Evolutionary conservation across 1,140 invertebrate genomes (phyloP), one percentile per base, ranked within the genome.

Genomic region (Aphidius gifuensis): DNA sequence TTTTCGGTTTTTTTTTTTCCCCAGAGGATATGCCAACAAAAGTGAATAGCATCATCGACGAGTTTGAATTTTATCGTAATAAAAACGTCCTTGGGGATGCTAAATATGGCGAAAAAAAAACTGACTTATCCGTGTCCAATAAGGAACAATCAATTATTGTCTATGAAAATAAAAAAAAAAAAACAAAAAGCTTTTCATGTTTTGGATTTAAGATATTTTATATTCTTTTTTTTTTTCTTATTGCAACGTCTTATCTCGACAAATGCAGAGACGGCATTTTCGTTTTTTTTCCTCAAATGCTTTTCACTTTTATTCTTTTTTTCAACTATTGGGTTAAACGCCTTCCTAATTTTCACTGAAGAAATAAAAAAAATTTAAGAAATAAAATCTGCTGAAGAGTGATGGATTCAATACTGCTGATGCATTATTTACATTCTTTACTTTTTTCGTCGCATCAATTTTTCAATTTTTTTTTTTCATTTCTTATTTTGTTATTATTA

Each of bases 21-120:
- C 43, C 3, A 38, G 38, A 51, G 21, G 57, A 42, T 48, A n/a
- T 11, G 47, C 11, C 39, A 40, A 42, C 58, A 23, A 49, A 42
- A 50, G 46, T 59, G 58, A 59, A 59, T 49, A 11, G 40, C 40
- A 46, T 58, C 21, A 47, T 58, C 56, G 45, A 23, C n/a, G 40
- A 38, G 40, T 59, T 49, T 59, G 40, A 59, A 42, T 49, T 59
- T 49, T 16, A 39, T 42, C 23, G 38, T 7, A 32, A 54, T 54
- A 38, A 6, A n/a, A 21, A 50, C 2, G 49, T 32, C 23, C 23
- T 32, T 32, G 23, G 23, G 23, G 23, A 32, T 32, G 23, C 4
- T 32, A 32, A 32, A 32, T 32, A 32, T 32, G 23, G 23, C 4
- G 23, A 32, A 32, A 32, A 32, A 32, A 32, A 32, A 32, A 32